These are phyloP conservation scores for Epinotia bilunana DNA, from an alignment of 2,888 invertebrate genomes.

Conservation along the genomic window DNA sequence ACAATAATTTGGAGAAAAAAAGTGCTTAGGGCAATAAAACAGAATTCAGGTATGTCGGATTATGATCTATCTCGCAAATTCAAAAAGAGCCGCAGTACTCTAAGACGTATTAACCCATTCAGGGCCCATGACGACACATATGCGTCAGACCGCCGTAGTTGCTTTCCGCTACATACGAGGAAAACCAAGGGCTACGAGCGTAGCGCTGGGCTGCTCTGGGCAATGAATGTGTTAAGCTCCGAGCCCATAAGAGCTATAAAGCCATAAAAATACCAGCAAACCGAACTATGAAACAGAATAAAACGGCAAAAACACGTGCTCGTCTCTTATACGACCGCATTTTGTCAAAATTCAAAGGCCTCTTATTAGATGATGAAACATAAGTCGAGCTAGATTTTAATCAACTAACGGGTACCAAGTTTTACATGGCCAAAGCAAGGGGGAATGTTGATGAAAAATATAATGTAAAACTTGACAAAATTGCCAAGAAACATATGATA, in stretches of 20 bases:
- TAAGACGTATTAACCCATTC: no score
- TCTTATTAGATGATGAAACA: no score
- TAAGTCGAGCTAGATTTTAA: neutral
- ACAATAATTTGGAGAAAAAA: neutral
- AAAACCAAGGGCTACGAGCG: no score
- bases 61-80: constrained; percentile 6
- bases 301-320: neutral
- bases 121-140: no score
- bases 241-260: neutral
- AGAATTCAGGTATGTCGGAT: neutral
- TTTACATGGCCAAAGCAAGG: neutral
- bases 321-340: no score
- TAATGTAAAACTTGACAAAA: neutral
- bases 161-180: no score
- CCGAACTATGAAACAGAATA: constrained; percentile 5
- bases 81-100: neutral
- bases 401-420: neutral
- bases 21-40: neutral
- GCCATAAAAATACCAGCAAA: constrained; percentile 6
- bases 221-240: no score
- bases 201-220: no score
- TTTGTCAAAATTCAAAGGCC: no score
- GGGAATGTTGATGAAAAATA: constrained; percentile 1
- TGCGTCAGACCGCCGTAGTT: no score
- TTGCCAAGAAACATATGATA: constrained; percentile 1